Base-by-base conservation (phyloP, 2,888 invertebrate genomes). In the Polyploca ridens region DNA sequence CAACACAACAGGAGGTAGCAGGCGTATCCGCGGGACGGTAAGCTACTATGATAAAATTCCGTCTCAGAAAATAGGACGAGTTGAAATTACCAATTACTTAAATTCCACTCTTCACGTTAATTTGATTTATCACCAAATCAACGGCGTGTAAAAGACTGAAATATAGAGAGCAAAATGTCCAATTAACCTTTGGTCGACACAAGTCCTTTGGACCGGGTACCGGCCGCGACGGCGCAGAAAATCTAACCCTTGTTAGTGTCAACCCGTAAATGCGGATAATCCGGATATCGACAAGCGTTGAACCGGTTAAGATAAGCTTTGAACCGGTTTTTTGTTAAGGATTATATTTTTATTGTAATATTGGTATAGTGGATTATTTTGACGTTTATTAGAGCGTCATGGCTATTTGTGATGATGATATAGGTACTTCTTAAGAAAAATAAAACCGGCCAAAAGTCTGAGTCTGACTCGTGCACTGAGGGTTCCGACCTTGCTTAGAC, bases 231-330 rank as follows among this genome's bases (percentile, higher is more conserved):
- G 79, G 77, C 71, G 79, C 80, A 78, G 85, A 86, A 87, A 88
- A 86, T 82, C 74, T 76, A 76, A 90, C 90, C 91, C 91, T 89
- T 89, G 91, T 91, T 91, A 90, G 85, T 88, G 90, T 90, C 90
- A 88, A 77, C 76, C 84, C 83, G 76, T 82, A 83, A 88, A 88
- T 88, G 85, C 80, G 82, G 85, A 85, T 90, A 87, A 89, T 85
- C 86, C 85, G 79, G 78, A 79, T 84, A 87, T 87, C 85, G 88
- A 89, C 83, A 83, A 81, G 82, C 86, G 82, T 77, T 81, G 81
- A 84, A 82, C 85, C 84, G 83, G 81, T 79, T 83, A 83, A 84
- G 83, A 83, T 82, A 72, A 68, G 72, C 71, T 68, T 70, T 70
- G 66, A 69, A 64, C 64, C 63, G 61, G 58, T 44, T 58, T 64